Conservation (phyloP, 2,888 invertebrate genomes). For the Bhutanitis thaidina region DNA sequence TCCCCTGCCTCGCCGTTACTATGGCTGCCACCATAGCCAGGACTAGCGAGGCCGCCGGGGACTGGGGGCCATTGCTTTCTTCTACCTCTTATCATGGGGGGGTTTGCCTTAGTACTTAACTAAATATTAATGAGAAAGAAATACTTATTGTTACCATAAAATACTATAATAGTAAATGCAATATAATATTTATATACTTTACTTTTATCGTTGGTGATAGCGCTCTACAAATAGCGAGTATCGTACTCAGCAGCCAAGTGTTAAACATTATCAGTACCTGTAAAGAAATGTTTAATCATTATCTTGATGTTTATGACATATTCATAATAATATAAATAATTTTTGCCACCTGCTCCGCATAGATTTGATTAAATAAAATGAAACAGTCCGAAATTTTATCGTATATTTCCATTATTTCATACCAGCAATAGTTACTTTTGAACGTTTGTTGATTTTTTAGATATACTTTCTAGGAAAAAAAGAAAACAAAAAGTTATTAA, state of each 20-base stretch:
- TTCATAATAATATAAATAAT: neutral
- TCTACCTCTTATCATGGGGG: too few relatives aligned
- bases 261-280: constrained; percentile 53
- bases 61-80: too few relatives aligned
- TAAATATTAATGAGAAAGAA: too few relatives aligned
- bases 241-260: constrained; percentile 45
- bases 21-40: too few relatives aligned
- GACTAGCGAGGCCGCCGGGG: too few relatives aligned
- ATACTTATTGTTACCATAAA: neutral
- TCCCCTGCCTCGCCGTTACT: too few relatives aligned
- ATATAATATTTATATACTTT: constrained; percentile 7
- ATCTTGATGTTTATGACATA: neutral
- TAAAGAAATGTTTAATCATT: constrained; percentile 21
- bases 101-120: too few relatives aligned
- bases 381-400: constrained; percentile 53
- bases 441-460: constrained; percentile 26
- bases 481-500: neutral
- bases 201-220: constrained; percentile 53
- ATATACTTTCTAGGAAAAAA: constrained; percentile 28
- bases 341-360: constrained; percentile 44
- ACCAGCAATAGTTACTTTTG: constrained; percentile 44
- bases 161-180: neutral
- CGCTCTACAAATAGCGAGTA: constrained; percentile 46
- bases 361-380: constrained; percentile 50
- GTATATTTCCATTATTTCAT: constrained; percentile 59